Evolutionary conservation across 2,888 invertebrate genomes (phyloP).

Genomic region (Slavum lentiscoides): DNA sequence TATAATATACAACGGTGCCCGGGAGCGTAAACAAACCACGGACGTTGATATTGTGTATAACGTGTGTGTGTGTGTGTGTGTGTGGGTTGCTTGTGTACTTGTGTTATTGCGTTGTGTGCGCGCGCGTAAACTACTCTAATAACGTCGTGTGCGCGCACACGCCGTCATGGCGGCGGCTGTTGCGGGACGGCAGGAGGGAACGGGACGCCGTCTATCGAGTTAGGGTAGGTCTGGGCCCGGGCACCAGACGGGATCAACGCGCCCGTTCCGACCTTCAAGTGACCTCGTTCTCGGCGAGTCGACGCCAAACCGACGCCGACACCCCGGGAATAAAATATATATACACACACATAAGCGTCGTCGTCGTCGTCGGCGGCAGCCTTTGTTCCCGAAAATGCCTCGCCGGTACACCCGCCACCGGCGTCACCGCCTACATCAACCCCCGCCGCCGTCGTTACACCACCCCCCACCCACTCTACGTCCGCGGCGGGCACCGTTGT

Average conservation of each 20-base stretch:
- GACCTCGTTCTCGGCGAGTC: slow-evolving; percentile 39
- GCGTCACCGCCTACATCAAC: neutral
- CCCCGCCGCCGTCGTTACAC: slow-evolving; percentile 19
- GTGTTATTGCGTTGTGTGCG: neutral
- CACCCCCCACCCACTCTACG: neutral
- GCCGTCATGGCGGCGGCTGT: slow-evolving; percentile 11
- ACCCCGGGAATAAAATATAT: slow-evolving; percentile 15
- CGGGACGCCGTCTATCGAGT: slow-evolving; percentile 31
- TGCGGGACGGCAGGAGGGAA: neutral
- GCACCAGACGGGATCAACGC: slow-evolving; percentile 48
- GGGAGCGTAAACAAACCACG: slow-evolving; percentile 49
- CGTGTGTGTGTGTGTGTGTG: too few relatives aligned
- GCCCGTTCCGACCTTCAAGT: slow-evolving; percentile 44
- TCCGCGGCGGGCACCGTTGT: neutral
- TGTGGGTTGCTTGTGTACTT: too few relatives aligned
- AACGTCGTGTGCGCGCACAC: too few relatives aligned
- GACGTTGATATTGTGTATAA: neutral
- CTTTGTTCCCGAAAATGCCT: slow-evolving; percentile 36
- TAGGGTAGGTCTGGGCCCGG: slow-evolving; percentile 48
- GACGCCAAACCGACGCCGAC: slow-evolving; percentile 47
- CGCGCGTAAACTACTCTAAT: too few relatives aligned
- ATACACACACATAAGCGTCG: neutral
- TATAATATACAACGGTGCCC: neutral
- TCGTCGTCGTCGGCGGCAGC: neutral
- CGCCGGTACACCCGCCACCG: neutral